A percentile compares a stretch with the other conserved stretches of the same genome.
These are phyloP conservation scores for Gadus macrocephalus DNA, from an alignment of 2,113 vertebrate genomes.

Conservation along the genomic window DNA sequence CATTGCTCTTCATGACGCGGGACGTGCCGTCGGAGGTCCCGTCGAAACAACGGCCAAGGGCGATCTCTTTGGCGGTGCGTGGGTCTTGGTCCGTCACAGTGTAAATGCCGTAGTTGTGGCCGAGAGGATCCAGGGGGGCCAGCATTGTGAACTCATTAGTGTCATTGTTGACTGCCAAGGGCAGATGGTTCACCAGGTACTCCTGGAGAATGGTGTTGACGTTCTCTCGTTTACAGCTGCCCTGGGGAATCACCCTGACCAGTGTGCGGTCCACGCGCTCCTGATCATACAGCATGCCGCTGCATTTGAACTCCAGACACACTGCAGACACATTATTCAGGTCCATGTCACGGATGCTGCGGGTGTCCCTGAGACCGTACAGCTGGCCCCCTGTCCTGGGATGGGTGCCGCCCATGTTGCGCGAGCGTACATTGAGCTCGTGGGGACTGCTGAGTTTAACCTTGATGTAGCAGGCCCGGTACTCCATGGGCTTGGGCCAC, in stretches of 20 bases:
- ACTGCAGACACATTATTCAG: conserved; percentile 78
- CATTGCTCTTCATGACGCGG: conserved; percentile 86
- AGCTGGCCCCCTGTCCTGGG: conserved; percentile 86
- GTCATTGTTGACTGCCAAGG: conserved; percentile 91
- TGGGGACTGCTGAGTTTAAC: conserved; percentile 83
- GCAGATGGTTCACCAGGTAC: conserved; percentile 94
- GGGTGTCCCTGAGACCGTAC: conserved; percentile 91
- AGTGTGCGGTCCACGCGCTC: conserved; percentile 90
- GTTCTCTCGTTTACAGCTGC: conserved; percentile 81
- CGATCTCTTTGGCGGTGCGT: conserved; percentile 89
- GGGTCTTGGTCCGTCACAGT: conserved; percentile 97
- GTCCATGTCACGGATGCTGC: conserved; percentile 82
- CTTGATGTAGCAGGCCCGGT: conserved; percentile 94
- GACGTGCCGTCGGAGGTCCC: conserved; percentile 90
- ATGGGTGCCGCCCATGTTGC: conserved; percentile 94
- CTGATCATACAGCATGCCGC: conserved; percentile 94
- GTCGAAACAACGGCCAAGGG: conserved; percentile 92
- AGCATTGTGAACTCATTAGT: conserved; percentile 96
- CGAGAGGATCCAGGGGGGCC: conserved; percentile 90
- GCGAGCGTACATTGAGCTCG: conserved; percentile 91
- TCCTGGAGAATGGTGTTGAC: conserved; percentile 92
- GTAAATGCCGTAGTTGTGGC: conserved; percentile 98
- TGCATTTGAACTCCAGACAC: conserved; percentile 97
- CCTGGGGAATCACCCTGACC: conserved; percentile 90
- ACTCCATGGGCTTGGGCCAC: conserved; percentile 98